Evolutionary conservation across 2,113 vertebrate species (phyloP), one percentile per base, ranked within the genome.

Genomic region (Gopherus evgoodei): DNA sequence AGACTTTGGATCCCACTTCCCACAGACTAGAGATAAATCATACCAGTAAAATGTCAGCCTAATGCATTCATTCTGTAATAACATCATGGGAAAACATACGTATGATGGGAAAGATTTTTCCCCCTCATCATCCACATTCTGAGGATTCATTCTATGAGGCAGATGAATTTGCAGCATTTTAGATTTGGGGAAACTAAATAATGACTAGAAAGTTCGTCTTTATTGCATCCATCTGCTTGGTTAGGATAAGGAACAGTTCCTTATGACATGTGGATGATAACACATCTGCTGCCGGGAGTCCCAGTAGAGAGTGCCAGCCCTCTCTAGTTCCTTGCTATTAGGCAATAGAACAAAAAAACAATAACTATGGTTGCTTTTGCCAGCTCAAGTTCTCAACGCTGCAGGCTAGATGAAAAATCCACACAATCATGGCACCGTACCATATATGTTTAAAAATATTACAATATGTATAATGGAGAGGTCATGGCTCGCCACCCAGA

Each of bases 361-460:
- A 93, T 92, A 93, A 62, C 80, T 0, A 3, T 5, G 78, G 83
- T 25, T 94, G 96, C 65, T 49, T 94, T 79, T 93, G 87, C 86
- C 87, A 91, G 91, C 86, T 91, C 52, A 31, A 57, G 87, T 90
- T 94, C 81, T 84, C 93, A 59, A 31, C 65, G 92, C 96, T 96
- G 93, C 89, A 93, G 93, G 90, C 90, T 42, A 87, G 88, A 87
- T 81, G 81, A 96, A 96, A 91, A 96, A 93, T 59, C 85, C 93
- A 94, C 87, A 94, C 75, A 95, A 54, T 83, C 95, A 35, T 93
- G 90, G 88, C 93, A 94, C 83, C 52, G 50, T 88, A 94, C 83
- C 53, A 35, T 95, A 91, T 94, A 96, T 97, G 96, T 91, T 96
- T 95, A 4, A 97, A 96, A 96, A 83, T 95, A 95, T 95, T 94